Conservation (phyloP, 2,113 vertebrate species). For the Uria lomvia region DNA sequence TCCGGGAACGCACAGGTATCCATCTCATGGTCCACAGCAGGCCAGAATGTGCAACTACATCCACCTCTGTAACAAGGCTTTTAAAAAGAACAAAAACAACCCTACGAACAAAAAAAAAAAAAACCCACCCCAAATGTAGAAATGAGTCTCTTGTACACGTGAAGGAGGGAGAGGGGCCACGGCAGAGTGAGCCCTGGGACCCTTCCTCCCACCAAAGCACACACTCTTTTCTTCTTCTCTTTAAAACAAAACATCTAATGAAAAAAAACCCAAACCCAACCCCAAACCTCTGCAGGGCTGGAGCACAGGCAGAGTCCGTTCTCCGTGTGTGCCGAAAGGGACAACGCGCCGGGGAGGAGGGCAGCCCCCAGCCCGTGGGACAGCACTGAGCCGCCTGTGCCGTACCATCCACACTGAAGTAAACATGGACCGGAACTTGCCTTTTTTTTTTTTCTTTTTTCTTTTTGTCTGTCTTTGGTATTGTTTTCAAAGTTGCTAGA, state of each 20-base stretch:
- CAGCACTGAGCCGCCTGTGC: not conserved
- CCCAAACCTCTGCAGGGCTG: not conserved
- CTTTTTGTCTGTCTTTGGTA: constrained; percentile 85
- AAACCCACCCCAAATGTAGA: not conserved
- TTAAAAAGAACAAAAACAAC: not conserved
- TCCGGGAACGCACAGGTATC: not conserved
- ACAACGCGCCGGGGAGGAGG: not conserved
- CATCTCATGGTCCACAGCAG: not conserved
- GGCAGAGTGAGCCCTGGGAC: not conserved
- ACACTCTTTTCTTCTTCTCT: not conserved
- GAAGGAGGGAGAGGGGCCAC: not conserved
- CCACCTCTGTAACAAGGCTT: constrained; percentile 14
- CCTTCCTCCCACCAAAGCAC: not conserved
- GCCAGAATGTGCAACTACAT: constrained; percentile 6
- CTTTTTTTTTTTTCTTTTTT: not conserved
- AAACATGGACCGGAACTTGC: constrained; percentile 56
- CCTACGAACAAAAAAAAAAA: not conserved
- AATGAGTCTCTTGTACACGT: not conserved
- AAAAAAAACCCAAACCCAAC: too few relatives aligned
- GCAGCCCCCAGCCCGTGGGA: not conserved
- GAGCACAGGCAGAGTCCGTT: not conserved
- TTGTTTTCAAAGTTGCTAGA: constrained; percentile 79
- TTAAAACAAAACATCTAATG: not conserved
- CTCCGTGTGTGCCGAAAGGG: not conserved
- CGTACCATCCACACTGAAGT: constrained; percentile 4